phyloP scores from a whole-genome alignment of 2,113 vertebrate species.

The Muntiacus muntjak region DNA sequence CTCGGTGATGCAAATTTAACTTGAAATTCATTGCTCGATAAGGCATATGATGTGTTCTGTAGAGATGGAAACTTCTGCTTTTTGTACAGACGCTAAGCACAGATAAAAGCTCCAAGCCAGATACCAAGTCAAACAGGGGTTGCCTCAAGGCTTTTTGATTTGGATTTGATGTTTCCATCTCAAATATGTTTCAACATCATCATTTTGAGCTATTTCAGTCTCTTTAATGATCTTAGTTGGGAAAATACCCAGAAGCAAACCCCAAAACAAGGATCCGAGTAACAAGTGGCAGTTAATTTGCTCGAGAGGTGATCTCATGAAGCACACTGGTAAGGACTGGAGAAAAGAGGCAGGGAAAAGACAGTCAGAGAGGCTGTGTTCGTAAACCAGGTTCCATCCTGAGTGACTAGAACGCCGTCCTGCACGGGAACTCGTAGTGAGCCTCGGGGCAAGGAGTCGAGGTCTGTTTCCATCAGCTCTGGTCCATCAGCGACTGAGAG shows the following conservation, averaged over 20 bases:
- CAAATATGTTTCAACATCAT: background rate
- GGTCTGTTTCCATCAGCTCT: background rate
- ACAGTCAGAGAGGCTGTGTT: rapidly evolving
- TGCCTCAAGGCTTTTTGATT: background rate
- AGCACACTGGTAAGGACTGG: background rate
- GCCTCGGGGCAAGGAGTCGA: background rate
- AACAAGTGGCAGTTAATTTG: background rate
- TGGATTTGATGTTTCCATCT: background rate
- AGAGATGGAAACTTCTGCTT: background rate
- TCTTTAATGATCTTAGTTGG: background rate
- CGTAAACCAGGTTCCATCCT: background rate
- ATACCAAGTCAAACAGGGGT: background rate
- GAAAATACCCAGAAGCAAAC: background rate
- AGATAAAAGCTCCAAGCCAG: background rate
- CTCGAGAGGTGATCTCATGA: background rate
- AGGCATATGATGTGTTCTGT: background rate
- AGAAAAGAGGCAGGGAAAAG: background rate
- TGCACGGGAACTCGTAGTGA: background rate
- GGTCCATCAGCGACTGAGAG: background rate
- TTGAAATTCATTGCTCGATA: background rate
- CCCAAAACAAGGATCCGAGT: background rate
- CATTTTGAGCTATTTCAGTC: background rate
- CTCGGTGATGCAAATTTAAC: background rate
- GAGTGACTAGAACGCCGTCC: rapidly evolving
- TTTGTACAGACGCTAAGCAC: background rate